These are phyloP conservation scores for Axinella damicornis DNA, from an alignment of 37 sponge, comb jelly and placozoan genomes.

Conservation along the genomic window DNA sequence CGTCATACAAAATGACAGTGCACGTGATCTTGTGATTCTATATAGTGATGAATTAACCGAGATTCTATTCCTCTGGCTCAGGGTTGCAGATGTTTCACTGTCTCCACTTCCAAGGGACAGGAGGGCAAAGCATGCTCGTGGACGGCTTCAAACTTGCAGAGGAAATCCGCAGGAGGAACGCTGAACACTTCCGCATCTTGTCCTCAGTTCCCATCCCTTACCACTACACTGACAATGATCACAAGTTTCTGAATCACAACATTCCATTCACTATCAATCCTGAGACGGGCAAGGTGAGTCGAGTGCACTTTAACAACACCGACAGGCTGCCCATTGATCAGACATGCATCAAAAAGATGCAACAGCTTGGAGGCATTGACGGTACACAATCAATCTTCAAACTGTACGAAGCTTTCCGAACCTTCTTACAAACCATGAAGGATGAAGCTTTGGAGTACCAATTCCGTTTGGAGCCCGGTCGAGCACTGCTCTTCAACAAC, in stretches of 20 bases:
- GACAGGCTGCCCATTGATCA: conserved; percentile 6
- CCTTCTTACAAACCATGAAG: conserved; percentile 5
- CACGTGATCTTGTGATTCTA: too few species aligned
- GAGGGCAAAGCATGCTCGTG: conserved; percentile 18
- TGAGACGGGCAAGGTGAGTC: background rate
- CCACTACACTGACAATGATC: background rate
- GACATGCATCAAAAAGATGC: background rate
- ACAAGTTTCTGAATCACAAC: background rate
- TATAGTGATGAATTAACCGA: too few species aligned
- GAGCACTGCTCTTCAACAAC: conserved; percentile 1
- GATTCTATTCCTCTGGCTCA: background rate
- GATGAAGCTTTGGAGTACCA: background rate
- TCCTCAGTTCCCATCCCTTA: conserved; percentile 12
- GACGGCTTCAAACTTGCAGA: conserved; percentile 38
- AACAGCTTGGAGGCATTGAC: background rate
- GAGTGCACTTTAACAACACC: conserved; percentile 7
- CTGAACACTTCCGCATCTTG: conserved; percentile 13
- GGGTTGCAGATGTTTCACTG: conserved; percentile 26
- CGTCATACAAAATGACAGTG: too few species aligned
- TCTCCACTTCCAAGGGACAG: conserved; percentile 11
- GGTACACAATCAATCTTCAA: too few species aligned
- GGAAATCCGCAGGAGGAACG: conserved; percentile 1
- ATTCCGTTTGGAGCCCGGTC: conserved; percentile 2
- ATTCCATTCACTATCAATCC: conserved; percentile 6
- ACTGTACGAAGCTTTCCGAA: conserved; percentile 8